These are phyloP conservation scores for Eciton burchellii DNA, from an alignment of 1,140 invertebrate species.

Conservation along the genomic window DNA sequence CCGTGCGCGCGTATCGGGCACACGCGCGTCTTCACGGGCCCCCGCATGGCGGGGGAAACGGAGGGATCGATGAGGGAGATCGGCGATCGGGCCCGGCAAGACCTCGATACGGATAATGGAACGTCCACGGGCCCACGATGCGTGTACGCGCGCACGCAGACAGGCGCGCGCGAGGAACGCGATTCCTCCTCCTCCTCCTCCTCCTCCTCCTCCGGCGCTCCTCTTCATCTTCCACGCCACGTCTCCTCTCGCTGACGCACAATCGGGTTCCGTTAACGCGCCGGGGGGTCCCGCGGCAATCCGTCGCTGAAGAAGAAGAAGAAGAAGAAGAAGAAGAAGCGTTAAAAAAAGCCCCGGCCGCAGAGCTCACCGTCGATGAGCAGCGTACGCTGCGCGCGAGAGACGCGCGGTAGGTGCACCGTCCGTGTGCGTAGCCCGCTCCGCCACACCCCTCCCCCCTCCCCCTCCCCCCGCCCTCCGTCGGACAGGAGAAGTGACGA, in stretches of 20 bases:
- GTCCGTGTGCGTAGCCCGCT: constrained; percentile 55
- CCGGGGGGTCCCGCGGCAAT: constrained; percentile 73
- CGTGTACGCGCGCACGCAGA: neutral
- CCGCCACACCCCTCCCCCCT: no score
- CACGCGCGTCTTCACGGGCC: neutral
- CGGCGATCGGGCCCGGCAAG: constrained; percentile 27
- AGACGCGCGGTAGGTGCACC: constrained; percentile 32
- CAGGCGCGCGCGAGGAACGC: constrained; percentile 41
- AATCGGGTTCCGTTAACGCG: constrained; percentile 75
- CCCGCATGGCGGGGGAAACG: neutral
- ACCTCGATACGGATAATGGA: constrained; percentile 64
- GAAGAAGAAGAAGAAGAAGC: no score
- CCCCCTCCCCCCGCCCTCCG: constrained; percentile 6
- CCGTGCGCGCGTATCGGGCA: neutral
- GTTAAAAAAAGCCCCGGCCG: constrained; percentile 68
- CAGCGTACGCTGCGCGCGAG: constrained; percentile 38
- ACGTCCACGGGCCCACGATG: constrained; percentile 7
- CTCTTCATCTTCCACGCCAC: constrained; percentile 39
- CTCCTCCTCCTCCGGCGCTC: constrained; percentile 19
- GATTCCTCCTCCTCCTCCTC: no score
- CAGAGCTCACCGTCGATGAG: constrained; percentile 49
- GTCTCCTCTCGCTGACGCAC: constrained; percentile 63
- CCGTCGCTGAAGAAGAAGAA: constrained; percentile 67
- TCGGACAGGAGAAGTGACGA: constrained; percentile 65
- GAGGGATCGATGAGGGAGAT: constrained; percentile 37